A percentile compares a stretch with the other conserved stretches of the same genome.
Conservation (phyloP, 2,797 vertebrate genomes). For the Amphiprion clarkii region DNA sequence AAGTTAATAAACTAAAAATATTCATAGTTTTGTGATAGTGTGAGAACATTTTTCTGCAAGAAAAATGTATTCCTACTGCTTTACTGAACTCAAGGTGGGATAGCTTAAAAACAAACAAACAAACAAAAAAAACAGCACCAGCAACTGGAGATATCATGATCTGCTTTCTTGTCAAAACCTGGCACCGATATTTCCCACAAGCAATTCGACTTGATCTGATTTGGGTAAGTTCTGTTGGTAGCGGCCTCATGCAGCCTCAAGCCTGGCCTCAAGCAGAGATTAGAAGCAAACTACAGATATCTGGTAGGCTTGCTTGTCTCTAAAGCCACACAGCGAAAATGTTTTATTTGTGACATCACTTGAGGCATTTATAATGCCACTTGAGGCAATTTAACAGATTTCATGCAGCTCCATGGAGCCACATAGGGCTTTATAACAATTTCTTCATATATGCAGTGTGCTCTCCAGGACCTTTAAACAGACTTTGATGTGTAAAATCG, state of each 20-base stretch:
- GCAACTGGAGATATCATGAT: too few species aligned
- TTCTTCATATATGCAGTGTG: slow-evolving; percentile 6
- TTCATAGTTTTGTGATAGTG: too few species aligned
- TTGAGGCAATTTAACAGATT: slow-evolving; percentile 27
- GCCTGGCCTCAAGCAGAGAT: background rate
- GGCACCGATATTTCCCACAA: background rate
- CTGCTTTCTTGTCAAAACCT: too few species aligned
- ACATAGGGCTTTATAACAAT: slow-evolving; percentile 10
- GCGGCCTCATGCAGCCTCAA: background rate
- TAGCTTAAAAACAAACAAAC: too few species aligned
- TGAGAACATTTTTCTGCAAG: too few species aligned
- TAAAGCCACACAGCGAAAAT: background rate
- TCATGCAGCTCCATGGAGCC: slow-evolving; percentile 1
- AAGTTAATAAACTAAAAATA: too few species aligned
- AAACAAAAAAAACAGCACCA: background rate
- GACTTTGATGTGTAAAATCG: slow-evolving; percentile 29
- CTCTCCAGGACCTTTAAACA: slow-evolving; percentile 14
- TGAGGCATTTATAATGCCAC: background rate
- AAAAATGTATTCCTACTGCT: too few species aligned
- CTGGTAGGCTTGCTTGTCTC: background rate
- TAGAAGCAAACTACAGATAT: slow-evolving; percentile 5
- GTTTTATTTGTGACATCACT: slow-evolving; percentile 1
- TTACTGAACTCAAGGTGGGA: too few species aligned
- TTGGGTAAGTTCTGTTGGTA: background rate
- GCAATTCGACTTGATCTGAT: background rate